A percentile compares a stretch with the other conserved stretches of the same genome.
phyloP scores from a whole-genome alignment of 1,140 invertebrate species.

The Drosophila leontia region DNA sequence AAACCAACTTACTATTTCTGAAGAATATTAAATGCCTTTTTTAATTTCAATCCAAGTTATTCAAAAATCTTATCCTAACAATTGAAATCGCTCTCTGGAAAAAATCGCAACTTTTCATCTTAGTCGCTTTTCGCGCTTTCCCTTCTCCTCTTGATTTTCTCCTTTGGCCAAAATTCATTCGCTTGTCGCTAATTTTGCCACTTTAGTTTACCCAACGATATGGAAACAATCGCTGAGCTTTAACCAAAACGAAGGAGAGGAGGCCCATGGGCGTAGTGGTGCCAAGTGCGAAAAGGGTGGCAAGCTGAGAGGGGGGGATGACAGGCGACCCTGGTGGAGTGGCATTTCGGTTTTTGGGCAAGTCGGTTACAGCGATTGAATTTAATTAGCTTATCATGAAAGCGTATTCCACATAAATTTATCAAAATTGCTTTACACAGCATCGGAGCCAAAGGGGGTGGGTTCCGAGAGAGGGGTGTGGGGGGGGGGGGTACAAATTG shows the following conservation, averaged over 20 bases:
- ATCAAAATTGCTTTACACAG: constrained; percentile 82
- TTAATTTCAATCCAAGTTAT: neutral
- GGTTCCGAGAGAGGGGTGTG: no score
- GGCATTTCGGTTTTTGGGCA: constrained; percentile 70
- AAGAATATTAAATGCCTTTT: neutral
- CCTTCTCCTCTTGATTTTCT: neutral
- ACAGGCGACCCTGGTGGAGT: neutral
- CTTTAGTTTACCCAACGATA: constrained; percentile 62
- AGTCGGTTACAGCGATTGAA: constrained; percentile 81
- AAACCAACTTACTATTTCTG: neutral
- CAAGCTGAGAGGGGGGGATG: neutral
- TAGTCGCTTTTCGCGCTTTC: neutral
- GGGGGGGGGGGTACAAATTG: constrained; percentile 60
- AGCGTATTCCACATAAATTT: constrained; percentile 83
- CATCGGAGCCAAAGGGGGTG: constrained; percentile 30
- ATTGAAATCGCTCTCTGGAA: constrained; percentile 8
- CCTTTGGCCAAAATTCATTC: constrained; percentile 17
- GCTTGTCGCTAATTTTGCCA: constrained; percentile 52
- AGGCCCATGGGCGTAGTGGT: neutral
- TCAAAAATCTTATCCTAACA: neutral
- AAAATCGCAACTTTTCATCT: constrained; percentile 11
- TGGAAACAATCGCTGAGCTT: constrained; percentile 71
- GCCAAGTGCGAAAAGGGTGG: constrained; percentile 2
- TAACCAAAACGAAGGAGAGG: constrained; percentile 32
- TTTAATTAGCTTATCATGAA: constrained; percentile 84